A percentile compares a stretch with the other conserved stretches of the same genome.
Evolutionary conservation across 1,140 invertebrate species (phyloP).

Genomic region (Nephila pilipes): DNA sequence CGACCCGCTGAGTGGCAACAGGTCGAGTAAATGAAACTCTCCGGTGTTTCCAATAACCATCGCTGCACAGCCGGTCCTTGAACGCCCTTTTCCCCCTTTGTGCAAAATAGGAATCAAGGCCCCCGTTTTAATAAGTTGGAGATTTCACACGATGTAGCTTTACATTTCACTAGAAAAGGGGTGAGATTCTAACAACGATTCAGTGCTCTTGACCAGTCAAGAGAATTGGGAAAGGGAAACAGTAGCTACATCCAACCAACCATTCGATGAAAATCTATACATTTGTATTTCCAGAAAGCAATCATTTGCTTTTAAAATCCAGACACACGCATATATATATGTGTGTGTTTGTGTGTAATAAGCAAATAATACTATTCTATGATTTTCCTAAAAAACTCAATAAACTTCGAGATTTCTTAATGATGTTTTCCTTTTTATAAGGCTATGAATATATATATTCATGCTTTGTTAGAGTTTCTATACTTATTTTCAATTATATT

Average conservation of each 20-base stretch:
- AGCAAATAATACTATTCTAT: too few species aligned
- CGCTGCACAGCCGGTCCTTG: background rate
- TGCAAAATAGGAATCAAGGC: background rate
- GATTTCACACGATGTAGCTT: background rate
- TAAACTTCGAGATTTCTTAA: too few species aligned
- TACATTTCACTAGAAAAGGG: background rate
- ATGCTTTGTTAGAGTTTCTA: too few species aligned
- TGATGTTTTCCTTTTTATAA: too few species aligned
- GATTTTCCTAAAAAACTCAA: too few species aligned
- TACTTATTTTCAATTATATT: too few species aligned
- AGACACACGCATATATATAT: too few species aligned
- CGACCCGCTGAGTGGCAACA: slow-evolving; percentile 42
- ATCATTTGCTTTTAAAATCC: background rate
- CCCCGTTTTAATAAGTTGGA: background rate
- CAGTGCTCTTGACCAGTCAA: background rate
- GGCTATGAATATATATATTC: too few species aligned
- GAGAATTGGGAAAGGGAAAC: background rate
- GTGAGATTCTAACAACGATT: too few species aligned
- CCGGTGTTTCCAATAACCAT: slow-evolving; percentile 3
- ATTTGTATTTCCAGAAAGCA: background rate
- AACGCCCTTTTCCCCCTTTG: background rate
- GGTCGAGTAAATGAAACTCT: slow-evolving; percentile 45
- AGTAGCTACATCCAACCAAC: too few species aligned
- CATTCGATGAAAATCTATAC: too few species aligned
- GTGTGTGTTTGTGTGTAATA: too few species aligned